phyloP scores from a whole-genome alignment of 2,888 invertebrate genomes.

The Aleiodes alternator region DNA sequence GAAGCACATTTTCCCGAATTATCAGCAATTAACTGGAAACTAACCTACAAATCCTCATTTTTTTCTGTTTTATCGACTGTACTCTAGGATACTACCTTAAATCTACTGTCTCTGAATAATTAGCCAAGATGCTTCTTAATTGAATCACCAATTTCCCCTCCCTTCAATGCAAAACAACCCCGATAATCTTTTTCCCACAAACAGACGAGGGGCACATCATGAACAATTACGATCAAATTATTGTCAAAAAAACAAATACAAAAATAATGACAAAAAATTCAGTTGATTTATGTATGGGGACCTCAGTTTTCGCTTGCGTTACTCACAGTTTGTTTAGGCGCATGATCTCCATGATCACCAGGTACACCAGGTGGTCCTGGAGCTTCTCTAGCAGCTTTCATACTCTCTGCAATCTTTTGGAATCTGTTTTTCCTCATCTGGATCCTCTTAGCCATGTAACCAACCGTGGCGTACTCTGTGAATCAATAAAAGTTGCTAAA shows the following conservation, averaged over 20 bases:
- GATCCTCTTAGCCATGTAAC: conserved; percentile 98
- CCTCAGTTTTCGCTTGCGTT: conserved; percentile 67
- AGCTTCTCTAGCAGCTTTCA: conserved; percentile 88
- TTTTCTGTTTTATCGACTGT: too few relatives aligned
- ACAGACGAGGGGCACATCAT: too few relatives aligned
- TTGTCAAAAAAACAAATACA: conserved; percentile 24
- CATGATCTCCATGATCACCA: conserved; percentile 82
- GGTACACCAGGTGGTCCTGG: conserved; percentile 79
- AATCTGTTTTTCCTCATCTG: conserved; percentile 97
- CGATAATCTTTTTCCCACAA: neutral
- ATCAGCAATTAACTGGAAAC: too few relatives aligned
- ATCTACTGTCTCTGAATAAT: too few relatives aligned
- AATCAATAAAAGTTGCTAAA: conserved; percentile 54
- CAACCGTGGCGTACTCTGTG: conserved; percentile 97
- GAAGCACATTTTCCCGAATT: too few relatives aligned
- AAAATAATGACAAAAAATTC: too few relatives aligned
- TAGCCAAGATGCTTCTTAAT: neutral
- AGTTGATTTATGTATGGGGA: neutral
- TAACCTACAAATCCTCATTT: too few relatives aligned
- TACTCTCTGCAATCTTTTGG: conserved; percentile 94
- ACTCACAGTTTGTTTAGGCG: conserved; percentile 87
- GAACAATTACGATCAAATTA: neutral
- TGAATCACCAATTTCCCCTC: conserved; percentile 4
- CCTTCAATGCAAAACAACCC: neutral
- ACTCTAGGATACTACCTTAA: too few relatives aligned